Evolutionary conservation across 1,140 invertebrate genomes (phyloP).

Genomic region (Ectropis grisescens): DNA sequence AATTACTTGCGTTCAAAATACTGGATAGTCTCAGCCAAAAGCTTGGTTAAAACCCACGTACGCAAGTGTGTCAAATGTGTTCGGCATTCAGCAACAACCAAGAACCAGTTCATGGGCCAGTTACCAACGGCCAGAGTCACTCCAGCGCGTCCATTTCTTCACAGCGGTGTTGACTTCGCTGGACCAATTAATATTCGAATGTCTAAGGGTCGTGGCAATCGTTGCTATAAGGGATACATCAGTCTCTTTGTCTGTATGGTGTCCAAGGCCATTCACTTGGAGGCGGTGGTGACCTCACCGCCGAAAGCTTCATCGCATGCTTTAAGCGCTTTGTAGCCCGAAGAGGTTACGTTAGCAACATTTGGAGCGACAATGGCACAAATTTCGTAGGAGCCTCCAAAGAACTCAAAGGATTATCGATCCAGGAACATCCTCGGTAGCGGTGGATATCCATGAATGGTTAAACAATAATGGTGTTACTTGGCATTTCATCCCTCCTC

Average conservation of each 20-base stretch:
- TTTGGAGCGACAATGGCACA: not conserved
- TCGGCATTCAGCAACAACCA: not conserved
- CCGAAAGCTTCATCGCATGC: not conserved
- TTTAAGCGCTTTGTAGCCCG: not conserved
- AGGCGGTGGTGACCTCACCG: not conserved
- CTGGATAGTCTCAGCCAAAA: conserved; percentile 16
- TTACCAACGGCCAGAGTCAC: conserved; percentile 25
- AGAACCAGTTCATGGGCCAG: conserved; percentile 29
- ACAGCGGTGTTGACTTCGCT: not conserved
- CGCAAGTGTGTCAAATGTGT: conserved; percentile 8
- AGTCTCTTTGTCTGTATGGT: conserved; percentile 42
- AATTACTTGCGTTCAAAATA: conserved; percentile 11
- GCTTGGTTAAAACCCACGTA: conserved; percentile 8
- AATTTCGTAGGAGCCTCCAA: conserved; percentile 5
- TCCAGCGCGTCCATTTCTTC: conserved; percentile 3
- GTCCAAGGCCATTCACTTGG: not conserved
- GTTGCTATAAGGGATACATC: conserved; percentile 30
- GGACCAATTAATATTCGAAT: not conserved
- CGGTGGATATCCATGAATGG: not conserved
- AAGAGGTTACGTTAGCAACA: not conserved
- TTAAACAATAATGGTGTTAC: not conserved
- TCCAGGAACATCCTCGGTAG: not conserved
- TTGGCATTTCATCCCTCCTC: not conserved
- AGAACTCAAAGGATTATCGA: conserved; percentile 1
- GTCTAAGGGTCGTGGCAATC: conserved; percentile 1